These are phyloP conservation scores for Caenorhabditis imperialis DNA, from an alignment of 2,888 invertebrate species.

Conservation along the genomic window DNA sequence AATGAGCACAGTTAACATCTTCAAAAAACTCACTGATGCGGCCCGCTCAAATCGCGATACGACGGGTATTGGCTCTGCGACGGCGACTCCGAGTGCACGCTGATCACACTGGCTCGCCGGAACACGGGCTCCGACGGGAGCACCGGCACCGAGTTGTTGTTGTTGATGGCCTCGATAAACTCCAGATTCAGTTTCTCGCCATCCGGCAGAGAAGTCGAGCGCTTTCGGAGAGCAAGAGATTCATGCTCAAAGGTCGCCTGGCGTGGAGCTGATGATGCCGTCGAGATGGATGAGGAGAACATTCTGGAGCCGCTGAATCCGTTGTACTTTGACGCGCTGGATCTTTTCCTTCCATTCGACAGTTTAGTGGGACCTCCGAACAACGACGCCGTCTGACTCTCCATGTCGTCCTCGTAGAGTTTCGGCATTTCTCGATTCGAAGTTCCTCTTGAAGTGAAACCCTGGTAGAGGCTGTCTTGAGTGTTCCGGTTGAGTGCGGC, in stretches of 20 bases:
- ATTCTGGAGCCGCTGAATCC: slow-evolving; percentile 46
- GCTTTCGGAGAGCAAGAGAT: slow-evolving; percentile 47
- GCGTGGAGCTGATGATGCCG: slow-evolving; percentile 15
- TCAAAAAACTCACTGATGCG: slow-evolving; percentile 33
- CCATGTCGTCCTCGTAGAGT: slow-evolving; percentile 55
- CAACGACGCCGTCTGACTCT: slow-evolving; percentile 18
- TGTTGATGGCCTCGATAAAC: slow-evolving; percentile 19
- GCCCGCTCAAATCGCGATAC: slow-evolving; percentile 55
- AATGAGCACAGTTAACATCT: not conserved
- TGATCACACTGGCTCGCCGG: slow-evolving; percentile 20
- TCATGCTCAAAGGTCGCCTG: slow-evolving; percentile 45
- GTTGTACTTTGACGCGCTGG: slow-evolving; percentile 23
- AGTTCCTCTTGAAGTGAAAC: slow-evolving; percentile 53
- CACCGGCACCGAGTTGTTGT: slow-evolving; percentile 14
- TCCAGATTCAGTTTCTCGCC: slow-evolving; percentile 65
- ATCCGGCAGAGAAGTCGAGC: slow-evolving; percentile 71
- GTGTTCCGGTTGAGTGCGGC: slow-evolving; percentile 22
- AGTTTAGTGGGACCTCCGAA: slow-evolving; percentile 25
- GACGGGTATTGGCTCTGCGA: slow-evolving; percentile 65
- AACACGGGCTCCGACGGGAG: slow-evolving; percentile 25
- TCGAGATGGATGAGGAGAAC: slow-evolving; percentile 44
- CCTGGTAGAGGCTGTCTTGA: slow-evolving; percentile 24
- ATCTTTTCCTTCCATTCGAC: slow-evolving; percentile 23
- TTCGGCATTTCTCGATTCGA: slow-evolving; percentile 55
- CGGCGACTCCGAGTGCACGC: slow-evolving; percentile 57